A percentile compares a stretch with the other conserved stretches of the same genome.
Evolutionary conservation across 2,113 vertebrate species (phyloP).

Genomic region (Aptenodytes forsteri): DNA sequence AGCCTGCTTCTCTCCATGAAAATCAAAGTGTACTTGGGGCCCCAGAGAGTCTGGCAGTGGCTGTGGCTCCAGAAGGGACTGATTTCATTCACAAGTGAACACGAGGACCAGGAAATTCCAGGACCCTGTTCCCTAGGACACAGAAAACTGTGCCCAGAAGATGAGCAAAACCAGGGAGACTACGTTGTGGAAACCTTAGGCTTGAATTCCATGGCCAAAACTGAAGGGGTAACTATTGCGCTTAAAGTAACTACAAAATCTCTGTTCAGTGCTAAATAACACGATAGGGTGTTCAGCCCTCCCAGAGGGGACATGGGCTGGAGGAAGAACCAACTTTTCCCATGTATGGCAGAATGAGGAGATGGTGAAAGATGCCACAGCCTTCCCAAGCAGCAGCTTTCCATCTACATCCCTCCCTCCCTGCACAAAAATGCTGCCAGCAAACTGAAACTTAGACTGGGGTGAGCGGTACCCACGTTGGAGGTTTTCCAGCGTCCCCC

Average conservation of each 20-base stretch:
- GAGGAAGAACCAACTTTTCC: background rate
- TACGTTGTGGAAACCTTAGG: background rate
- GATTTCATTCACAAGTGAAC: background rate
- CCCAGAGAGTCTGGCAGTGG: background rate
- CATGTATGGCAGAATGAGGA: background rate
- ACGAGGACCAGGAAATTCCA: background rate
- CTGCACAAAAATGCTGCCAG: fast-evolving
- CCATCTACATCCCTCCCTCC: background rate
- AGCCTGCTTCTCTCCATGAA: background rate
- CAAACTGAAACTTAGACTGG: background rate
- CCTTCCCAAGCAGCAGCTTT: background rate
- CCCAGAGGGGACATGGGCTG: background rate
- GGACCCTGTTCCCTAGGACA: background rate
- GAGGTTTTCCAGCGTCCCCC: background rate
- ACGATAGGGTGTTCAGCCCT: background rate
- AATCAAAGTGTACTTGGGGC: background rate
- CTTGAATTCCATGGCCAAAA: background rate
- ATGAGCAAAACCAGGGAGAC: background rate
- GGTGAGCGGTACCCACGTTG: background rate
- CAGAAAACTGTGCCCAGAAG: background rate
- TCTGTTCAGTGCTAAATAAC: background rate
- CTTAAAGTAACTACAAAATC: background rate
- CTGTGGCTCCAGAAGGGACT: background rate
- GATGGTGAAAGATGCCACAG: background rate
- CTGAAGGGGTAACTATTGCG: background rate